phyloP scores from a whole-genome alignment of 2,888 invertebrate species.

The Hyles lineata region DNA sequence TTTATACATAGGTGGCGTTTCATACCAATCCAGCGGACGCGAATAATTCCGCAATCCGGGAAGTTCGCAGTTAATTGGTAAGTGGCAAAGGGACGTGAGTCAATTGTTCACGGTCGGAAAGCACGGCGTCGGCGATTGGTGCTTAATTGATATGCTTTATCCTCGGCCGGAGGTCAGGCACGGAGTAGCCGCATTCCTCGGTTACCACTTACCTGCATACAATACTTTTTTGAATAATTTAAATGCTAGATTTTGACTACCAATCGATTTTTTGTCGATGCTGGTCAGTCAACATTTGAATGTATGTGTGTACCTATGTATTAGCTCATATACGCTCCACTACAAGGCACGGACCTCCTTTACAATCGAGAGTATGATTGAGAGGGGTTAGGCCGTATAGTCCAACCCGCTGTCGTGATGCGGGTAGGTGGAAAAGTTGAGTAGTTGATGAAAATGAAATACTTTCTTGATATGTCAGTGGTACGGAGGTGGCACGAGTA shows the following conservation, averaged over 20 bases:
- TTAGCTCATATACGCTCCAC: no score
- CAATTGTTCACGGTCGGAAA: slow-evolving; percentile 8
- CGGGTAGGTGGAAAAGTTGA: no score
- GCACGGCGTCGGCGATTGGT: neutral
- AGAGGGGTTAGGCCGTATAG: no score
- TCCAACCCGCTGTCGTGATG: no score
- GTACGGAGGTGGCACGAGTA: no score
- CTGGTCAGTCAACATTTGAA: neutral
- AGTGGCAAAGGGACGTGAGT: neutral
- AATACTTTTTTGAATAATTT: neutral
- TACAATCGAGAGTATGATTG: no score
- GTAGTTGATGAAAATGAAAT: no score
- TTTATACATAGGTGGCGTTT: no score
- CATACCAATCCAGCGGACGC: neutral
- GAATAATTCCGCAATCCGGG: neutral
- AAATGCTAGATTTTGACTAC: neutral
- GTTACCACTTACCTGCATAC: neutral
- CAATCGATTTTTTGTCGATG: neutral
- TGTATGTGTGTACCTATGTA: no score
- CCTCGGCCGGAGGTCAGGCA: slow-evolving; percentile 17
- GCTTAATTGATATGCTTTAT: slow-evolving; percentile 15
- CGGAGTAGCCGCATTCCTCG: neutral
- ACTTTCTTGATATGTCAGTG: no score
- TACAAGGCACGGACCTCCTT: no score
- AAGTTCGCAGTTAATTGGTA: neutral